phyloP scores from a whole-genome alignment of 2,797 vertebrate genomes.

The Chelon labrosus region DNA sequence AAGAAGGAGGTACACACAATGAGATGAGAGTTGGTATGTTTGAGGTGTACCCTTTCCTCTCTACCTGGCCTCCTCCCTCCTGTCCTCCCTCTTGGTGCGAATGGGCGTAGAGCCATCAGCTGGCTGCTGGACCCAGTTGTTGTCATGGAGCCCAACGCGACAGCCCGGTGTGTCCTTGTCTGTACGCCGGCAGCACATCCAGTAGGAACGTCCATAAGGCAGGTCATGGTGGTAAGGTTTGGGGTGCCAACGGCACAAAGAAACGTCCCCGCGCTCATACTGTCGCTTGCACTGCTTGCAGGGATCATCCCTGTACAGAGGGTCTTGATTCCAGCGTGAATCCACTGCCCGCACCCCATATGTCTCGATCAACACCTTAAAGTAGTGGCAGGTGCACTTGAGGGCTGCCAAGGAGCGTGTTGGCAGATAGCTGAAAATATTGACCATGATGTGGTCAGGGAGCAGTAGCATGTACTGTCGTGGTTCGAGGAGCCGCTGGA shows the following conservation, averaged over 20 bases:
- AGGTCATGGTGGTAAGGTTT: slow-evolving; percentile 99
- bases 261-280: slow-evolving; percentile 94
- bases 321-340: slow-evolving; percentile 95
- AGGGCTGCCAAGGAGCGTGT: slow-evolving; percentile 93
- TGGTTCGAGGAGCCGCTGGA: slow-evolving; percentile 94
- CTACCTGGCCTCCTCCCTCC: slow-evolving; percentile 84
- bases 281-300: slow-evolving; percentile 97
- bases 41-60: slow-evolving; percentile 36
- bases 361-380: slow-evolving; percentile 92
- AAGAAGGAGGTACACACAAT: slow-evolving; percentile 35
- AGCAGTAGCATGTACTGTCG: slow-evolving; percentile 95
- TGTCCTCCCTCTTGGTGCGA: slow-evolving; percentile 82
- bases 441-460: slow-evolving; percentile 95
- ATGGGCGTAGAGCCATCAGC: slow-evolving; percentile 82
- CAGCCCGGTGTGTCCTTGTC: slow-evolving; percentile 95
- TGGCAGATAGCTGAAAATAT: slow-evolving; percentile 94
- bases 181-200: slow-evolving; percentile 96
- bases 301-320: slow-evolving; percentile 94
- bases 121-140: slow-evolving; percentile 94
- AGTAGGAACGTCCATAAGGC: slow-evolving; percentile 98
- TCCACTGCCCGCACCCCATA: slow-evolving; percentile 93
- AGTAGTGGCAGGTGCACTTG: slow-evolving; percentile 96
- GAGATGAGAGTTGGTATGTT: slow-evolving; percentile 54
- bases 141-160: slow-evolving; percentile 94
- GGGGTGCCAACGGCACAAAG: slow-evolving; percentile 97